Evolutionary conservation across 2,888 invertebrate species (phyloP), one percentile per base, ranked within the genome.

Genomic region (Scaptodrosophila latifasciaeformis): DNA sequence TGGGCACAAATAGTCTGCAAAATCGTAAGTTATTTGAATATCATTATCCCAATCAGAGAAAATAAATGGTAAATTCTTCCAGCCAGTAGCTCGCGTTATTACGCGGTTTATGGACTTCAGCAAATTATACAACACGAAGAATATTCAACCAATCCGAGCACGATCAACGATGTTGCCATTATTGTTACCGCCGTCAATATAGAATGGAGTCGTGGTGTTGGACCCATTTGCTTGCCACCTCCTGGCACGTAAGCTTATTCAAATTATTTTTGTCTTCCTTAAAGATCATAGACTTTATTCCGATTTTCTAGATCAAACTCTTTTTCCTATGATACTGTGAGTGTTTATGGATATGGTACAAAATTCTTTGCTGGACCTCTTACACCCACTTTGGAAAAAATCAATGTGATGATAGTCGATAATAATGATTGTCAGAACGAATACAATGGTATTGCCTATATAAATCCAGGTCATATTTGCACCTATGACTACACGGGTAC

Each of bases 221-320:
- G 90, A 0, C 91, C 91, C 0, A 88, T 86, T 44, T 91, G 91
- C 69, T 79, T 91, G 40, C 91, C 91, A 0, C 89, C 90, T 46
- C 67, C 70, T 18, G 85, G 84, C 54, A 70, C 52, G 85, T 85
- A 59, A 76, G 0, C 7, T 24, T 27, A 17, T 19, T 2, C 10
- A 17, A 40, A 29, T 19, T 30, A 40, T 1, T 35, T 18, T 13
- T 37, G 3, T 7, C 12, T 24, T 31, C 17, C 6, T 1, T n/a
- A 3, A 31, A 34, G 2, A 31, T n/a, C 10, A 31, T n/a, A 34
- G 0, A 10, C 6, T n/a, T 34, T 34, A 6, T 2, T 1, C 7
- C 17, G 1, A 21, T 9, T 5, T 0, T 19, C n/a, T 19, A 82
- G 82, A 1, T 15, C 56, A 0, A 53, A 50, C 10, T 40, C n/a